phyloP scores from a whole-genome alignment of 2,797 vertebrate genomes.

The Chromobotia macracanthus region DNA sequence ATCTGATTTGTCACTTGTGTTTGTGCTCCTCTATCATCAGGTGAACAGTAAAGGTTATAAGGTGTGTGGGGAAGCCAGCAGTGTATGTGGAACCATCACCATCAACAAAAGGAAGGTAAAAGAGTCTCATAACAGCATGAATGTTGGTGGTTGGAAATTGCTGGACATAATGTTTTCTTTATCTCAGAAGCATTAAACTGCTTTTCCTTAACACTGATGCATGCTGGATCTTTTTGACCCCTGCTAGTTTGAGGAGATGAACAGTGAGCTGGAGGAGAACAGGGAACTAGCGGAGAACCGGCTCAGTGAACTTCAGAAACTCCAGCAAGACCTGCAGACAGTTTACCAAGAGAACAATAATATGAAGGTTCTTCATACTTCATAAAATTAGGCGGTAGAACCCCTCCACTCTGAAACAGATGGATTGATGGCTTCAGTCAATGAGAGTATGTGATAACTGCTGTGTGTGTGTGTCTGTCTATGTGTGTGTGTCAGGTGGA shows the following conservation, averaged over 20 bases:
- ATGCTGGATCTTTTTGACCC: background rate
- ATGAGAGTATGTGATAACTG: slow-evolving; percentile 6
- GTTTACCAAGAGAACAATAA: slow-evolving; percentile 89
- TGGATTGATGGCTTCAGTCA: too few species aligned
- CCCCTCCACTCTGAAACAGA: too few species aligned
- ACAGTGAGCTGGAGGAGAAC: slow-evolving; percentile 95
- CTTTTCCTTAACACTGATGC: background rate
- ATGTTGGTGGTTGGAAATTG: too few species aligned
- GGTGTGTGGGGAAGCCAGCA: slow-evolving; percentile 95
- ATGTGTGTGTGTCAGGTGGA: slow-evolving; percentile 77
- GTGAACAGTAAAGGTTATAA: slow-evolving; percentile 99
- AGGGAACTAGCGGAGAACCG: slow-evolving; percentile 92
- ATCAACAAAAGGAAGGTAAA: slow-evolving; percentile 94
- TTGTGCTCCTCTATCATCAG: slow-evolving; percentile 66
- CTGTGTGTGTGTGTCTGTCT: too few species aligned
- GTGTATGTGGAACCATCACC: slow-evolving; percentile 95
- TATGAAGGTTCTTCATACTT: slow-evolving; percentile 75
- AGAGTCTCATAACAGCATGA: background rate
- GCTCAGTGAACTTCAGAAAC: slow-evolving; percentile 89
- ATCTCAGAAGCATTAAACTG: too few species aligned
- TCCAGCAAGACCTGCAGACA: slow-evolving; percentile 89
- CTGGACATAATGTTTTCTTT: too few species aligned
- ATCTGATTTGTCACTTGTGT: background rate
- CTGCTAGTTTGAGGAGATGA: slow-evolving; percentile 95
- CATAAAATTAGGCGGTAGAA: background rate